Evolutionary conservation across 2,797 vertebrate genomes (phyloP), one percentile per base, ranked within the genome.

Genomic region (Arrhamphus sclerolepis): DNA sequence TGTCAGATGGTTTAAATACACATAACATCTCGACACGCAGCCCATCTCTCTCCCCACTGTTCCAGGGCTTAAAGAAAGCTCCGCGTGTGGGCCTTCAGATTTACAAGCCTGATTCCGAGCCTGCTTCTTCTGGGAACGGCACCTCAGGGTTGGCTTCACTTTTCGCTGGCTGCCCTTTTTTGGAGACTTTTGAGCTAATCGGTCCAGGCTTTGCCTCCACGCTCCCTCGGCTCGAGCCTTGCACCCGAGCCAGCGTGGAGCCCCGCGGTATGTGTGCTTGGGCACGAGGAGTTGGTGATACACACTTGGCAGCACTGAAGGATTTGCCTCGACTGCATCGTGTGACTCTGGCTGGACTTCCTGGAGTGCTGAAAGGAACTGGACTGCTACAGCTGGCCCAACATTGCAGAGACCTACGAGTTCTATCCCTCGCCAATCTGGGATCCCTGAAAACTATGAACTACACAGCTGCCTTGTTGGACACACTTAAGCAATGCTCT

Each of bases 151-250:
- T 95, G 0, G 84, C 89, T 3, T 94, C 86, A 20, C 89, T 99
- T 46, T 72, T 95, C 62, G 90, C 91, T 44, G 94, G 79, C 44
- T 93, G 94, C 54, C 87, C 90, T 0, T 89, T 89, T 54, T 77
- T 99, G 84, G 92, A 96, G 55, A 93, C 91, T 34, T 87, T 98
- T 5, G 98, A 99, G 86, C 58, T 99, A 51, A 96, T 96, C 0
- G 96, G 97, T 7, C 95, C 96, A 7, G 98, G 93, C 49, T 99
- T 99, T 57, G 94, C 94, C 31, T 99, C 98, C 0, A 93, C 92
- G n/a, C 93, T 98, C 90, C 98, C 98, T 0, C 94, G 97, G 26
- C 96, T 98, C 0, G 97, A 99, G 87, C 94, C 96, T 0, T 96
- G 96, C 41, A 93, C 95, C 52, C 94, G 97, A 46, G 91, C 84